Evolutionary conservation across 2,113 vertebrate species (phyloP), one percentile per base, ranked within the genome.

Genomic region (Xiphias gladius): DNA sequence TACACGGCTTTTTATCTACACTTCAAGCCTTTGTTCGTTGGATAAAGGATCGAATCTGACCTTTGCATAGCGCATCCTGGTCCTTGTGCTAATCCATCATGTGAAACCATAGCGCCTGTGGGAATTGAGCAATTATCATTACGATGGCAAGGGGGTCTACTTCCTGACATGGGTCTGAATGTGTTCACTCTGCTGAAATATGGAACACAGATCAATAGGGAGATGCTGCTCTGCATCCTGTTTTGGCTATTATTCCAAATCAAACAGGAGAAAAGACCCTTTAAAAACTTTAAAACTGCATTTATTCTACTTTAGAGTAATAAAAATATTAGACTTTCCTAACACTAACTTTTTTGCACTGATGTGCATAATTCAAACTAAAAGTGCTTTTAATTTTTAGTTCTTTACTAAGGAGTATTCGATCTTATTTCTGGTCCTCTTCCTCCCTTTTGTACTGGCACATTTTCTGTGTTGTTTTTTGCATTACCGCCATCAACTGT

Each of bases 41-140:
- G 67, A 55, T 14, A 39, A 30, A 28, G 16, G 67, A 65, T 89
- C 30, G 13, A 62, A 65, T 73, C 30, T 88, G 85, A 89, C 86
- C 87, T 87, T 87, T 89, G 19, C 26, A 64, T 83, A 61, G 39
- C 74, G 28, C 41, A 20, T 52, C 68, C 61, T 43, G 17, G 46
- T n/a, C 46, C 55, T 17, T 57, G 26, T 30, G 7, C 41, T 75
- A 67, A 85, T 76, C 70, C 41, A 59, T 58, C 20, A 54, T 67
- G 73, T 76, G 66, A 72, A 83, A 52, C 46, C 73, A 57, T 61
- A 12, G 70, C 8, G 1, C 77, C 43, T 65, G 9, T 65, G 83
- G 80, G 82, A 86, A 71, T 73, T 65, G 32, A 76, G 69, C 73
- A 67, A 73, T 87, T 70, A 86, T 71, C 68, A 37, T 35, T 20